These are phyloP conservation scores for Diloba caeruleocephala DNA, from an alignment of 2,888 invertebrate genomes.

Conservation along the genomic window DNA sequence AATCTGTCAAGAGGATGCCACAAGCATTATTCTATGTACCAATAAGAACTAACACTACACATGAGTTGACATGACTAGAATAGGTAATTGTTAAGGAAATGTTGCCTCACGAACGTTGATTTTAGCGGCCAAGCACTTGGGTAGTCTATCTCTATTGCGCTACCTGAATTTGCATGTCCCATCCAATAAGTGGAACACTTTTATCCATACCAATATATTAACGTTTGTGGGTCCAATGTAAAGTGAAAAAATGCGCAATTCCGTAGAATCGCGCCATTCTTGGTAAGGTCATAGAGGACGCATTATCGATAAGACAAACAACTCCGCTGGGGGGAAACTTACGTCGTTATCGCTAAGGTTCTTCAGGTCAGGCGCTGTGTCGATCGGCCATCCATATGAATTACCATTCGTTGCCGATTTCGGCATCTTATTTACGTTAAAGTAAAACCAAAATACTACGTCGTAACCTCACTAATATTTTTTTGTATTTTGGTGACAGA, in stretches of 20 bases:
- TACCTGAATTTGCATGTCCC: no score
- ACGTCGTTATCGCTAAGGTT: constrained; percentile 79
- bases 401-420: constrained; percentile 69
- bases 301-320: constrained; percentile 80
- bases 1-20: no score
- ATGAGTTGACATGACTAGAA: no score
- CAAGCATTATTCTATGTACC: no score
- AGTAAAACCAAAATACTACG: constrained; percentile 45
- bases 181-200: no score
- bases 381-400: constrained; percentile 85
- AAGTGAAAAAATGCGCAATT: constrained; percentile 52
- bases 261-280: constrained; percentile 37
- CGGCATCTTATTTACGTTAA: constrained; percentile 68
- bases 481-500: constrained; percentile 44
- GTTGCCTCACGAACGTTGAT: no score
- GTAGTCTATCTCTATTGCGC: no score
- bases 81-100: no score
- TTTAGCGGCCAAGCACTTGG: no score
- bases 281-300: constrained; percentile 72
- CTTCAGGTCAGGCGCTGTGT: constrained; percentile 81
- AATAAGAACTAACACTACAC: no score
- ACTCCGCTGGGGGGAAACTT: constrained; percentile 85
- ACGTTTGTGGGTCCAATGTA: constrained; percentile 36
- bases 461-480: constrained; percentile 49
- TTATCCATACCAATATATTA: neutral